These are phyloP conservation scores for Calliscelio sp. DNA, from an alignment of 2,888 invertebrate genomes.

Conservation along the genomic window DNA sequence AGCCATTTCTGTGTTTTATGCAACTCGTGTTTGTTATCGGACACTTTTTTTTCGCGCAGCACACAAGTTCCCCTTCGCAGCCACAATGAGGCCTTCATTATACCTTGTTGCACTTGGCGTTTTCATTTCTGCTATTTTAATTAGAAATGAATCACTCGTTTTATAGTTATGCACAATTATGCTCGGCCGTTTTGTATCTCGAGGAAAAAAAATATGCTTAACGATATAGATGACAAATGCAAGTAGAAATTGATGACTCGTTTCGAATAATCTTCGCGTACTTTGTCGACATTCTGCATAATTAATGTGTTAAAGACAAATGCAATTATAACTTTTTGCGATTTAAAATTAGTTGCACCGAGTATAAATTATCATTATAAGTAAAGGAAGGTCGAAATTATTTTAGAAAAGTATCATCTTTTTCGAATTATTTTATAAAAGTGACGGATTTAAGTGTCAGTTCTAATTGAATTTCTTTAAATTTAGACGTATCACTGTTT, in stretches of 20 bases:
- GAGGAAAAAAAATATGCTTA: constrained; percentile 42
- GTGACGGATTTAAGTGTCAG: too few relatives aligned
- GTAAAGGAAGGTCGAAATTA: background rate
- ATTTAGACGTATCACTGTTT: constrained; percentile 32
- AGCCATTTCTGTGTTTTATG: constrained; percentile 80
- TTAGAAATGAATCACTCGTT: constrained; percentile 61
- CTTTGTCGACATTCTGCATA: constrained; percentile 4
- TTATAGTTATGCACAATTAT: constrained; percentile 50
- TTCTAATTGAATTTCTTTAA: constrained; percentile 9
- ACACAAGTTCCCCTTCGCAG: constrained; percentile 64
- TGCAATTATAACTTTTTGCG: constrained; percentile 25
- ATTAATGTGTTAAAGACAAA: constrained; percentile 8
- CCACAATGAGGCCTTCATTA: constrained; percentile 83
- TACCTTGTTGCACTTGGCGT: constrained; percentile 77
- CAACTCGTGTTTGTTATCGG: constrained; percentile 81
- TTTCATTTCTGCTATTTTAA: constrained; percentile 57
- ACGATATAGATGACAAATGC: constrained; percentile 48
- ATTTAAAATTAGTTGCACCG: background rate
- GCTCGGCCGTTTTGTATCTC: constrained; percentile 19
- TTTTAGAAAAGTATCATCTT: background rate
- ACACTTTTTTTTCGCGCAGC: constrained; percentile 77
- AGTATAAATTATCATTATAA: background rate
- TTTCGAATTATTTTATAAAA: too few relatives aligned
- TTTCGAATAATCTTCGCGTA: constrained; percentile 2
- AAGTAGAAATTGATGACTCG: constrained; percentile 40